Base-by-base conservation (phyloP, 2,888 invertebrate genomes). In the Dryobota labecula region DNA sequence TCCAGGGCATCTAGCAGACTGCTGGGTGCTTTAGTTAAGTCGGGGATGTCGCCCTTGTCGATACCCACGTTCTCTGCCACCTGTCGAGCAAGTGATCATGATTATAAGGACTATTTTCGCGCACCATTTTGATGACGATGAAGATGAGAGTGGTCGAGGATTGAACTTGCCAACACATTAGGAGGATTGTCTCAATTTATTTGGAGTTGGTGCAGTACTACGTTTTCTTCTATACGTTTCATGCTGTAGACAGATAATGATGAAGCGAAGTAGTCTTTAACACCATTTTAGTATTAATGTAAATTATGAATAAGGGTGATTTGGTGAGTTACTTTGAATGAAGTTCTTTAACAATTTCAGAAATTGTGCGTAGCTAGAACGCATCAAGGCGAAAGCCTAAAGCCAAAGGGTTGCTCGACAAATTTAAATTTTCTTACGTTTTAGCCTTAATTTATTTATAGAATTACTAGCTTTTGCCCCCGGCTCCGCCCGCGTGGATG, bases 31-130 rank as follows among this genome's bases (percentile, higher is more conserved):
- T 99, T 99, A 9, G 99, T 99, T 87, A 99, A 97, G 95, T 99
- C 99, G 54, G 99, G 99, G 93, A 99, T 99, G 92, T 99, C 99
- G 43, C 99, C 99, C 94, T 99, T 99, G 93, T 99, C 99, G 89
- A 99, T 99, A 66, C 99, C 99, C 84, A 99, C 99, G 92, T 99
- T 98, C 94, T 98, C 93, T 57, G 95, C 96, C 82, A 95, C 94
- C 96, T 97, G 89, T 53, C 89, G 68, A 84, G n/a, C 2, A 43
- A 13, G 1, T 20, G 6, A 24, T 30, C 4, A 41, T 33, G 45
- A 38, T 33, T 72, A 15, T 41, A 56, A 43, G 45, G 13, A 33
- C 30, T 45, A 51, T 20, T 62, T n/a, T 51, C 33, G 0, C 3
- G 13, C 1, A 15, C 1, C 6, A 9, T 7, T n/a, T 15, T 13